Conservation (phyloP, 1,140 invertebrate genomes). For the fruit fly (Drosophila melanogaster) region DNA sequence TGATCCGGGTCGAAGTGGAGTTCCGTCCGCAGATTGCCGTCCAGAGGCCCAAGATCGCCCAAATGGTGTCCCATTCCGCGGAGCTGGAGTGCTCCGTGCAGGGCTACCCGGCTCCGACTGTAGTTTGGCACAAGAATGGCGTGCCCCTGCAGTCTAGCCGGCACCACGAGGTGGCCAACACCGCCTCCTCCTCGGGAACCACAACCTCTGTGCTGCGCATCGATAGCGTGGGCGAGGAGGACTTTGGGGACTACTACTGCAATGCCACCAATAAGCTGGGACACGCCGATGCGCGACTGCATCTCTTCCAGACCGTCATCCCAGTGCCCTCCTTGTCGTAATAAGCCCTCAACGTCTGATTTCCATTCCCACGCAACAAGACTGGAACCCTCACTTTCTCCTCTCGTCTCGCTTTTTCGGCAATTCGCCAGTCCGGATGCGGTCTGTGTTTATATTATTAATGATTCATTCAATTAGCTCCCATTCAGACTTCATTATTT, state of each 20-base stretch:
- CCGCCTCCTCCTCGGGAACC: conserved; percentile 91
- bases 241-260: conserved; percentile 91
- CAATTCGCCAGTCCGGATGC: conserved; percentile 70
- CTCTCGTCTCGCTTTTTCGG: conserved; percentile 55
- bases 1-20: conserved; percentile 93
- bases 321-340: conserved; percentile 67
- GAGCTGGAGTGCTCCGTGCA: conserved; percentile 93
- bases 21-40: conserved; percentile 91
- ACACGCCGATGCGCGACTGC: conserved; percentile 87
- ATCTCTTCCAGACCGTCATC: conserved; percentile 87
- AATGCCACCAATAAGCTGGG: conserved; percentile 92
- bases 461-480: conserved; percentile 82
- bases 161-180: conserved; percentile 91
- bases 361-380: conserved; percentile 53
- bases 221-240: conserved; percentile 91
- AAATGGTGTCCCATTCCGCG: conserved; percentile 92
- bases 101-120: conserved; percentile 92
- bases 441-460: conserved; percentile 64
- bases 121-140: conserved; percentile 91
- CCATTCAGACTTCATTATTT: conserved; percentile 60
- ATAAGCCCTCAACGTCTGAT: neutral
- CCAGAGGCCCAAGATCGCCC: conserved; percentile 88
- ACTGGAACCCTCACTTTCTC: conserved; percentile 57
- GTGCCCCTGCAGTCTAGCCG: conserved; percentile 89
- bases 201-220: conserved; percentile 91